Base-by-base conservation (phyloP, 2,113 vertebrate genomes). In the Cnemophilus loriae region DNA sequence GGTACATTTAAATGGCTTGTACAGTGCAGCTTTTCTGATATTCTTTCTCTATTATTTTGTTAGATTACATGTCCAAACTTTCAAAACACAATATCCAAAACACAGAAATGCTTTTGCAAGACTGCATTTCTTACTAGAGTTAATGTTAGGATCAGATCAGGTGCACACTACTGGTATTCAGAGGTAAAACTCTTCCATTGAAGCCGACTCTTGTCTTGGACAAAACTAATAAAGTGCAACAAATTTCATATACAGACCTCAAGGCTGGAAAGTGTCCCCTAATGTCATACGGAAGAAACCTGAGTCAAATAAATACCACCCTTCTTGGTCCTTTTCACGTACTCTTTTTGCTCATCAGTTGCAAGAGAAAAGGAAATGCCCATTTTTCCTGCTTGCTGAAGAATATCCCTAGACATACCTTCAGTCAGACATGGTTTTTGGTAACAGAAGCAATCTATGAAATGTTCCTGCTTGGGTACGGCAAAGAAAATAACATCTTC, bases 151-250 rank as follows among this genome's bases (percentile, higher is more conserved):
- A 70, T 60, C 30, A 92, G 47, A 41, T 37, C n/a, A 57, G 41
- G 24, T 32, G 22, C 50, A 37, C n/a, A 61, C 30, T 78, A 39
- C 9, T 46, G 6, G 12, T 28, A 57, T 23, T 70, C 30, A 32
- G 15, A 56, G 8, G 21, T 35, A 37, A 78, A 78, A 28, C 13
- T 78, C 35, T n/a, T 16, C 56, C 60, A 1, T 2, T 56, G 21
- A 77, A 46, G 17, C 28, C 0, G 0, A 49, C 2, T 19, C 23
- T 55, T n/a, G 5, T 20, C 27, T 87, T 59, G 30, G 27, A 53
- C 13, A 59, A 37, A 57, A 59, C 10, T n/a, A 71, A 24, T 39
- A 15, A 65, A 47, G 7, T 24, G 22, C 60, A 60, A 35, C 6
- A 74, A 55, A 68, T 75, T 23, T 44, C 41, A 28, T 8, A 33